phyloP scores from a whole-genome alignment of 53 echinoderm and acorn worm species.

The Apostichopus leukothele region DNA sequence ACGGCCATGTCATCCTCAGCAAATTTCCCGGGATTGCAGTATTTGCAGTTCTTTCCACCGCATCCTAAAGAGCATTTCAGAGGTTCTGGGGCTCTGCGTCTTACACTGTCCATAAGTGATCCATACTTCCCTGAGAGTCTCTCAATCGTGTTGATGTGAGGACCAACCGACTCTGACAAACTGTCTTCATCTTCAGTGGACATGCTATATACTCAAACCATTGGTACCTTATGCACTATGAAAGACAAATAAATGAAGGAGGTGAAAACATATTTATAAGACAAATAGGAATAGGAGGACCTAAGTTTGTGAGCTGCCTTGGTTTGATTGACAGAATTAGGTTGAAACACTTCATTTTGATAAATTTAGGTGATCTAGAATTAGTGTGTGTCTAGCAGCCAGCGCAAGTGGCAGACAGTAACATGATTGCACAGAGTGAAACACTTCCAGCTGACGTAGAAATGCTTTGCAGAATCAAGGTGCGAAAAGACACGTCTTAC shows the following conservation, averaged over 20 bases:
- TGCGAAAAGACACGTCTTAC: too few relatives aligned
- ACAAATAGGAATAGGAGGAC: too few relatives aligned
- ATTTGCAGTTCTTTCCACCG: conserved; percentile 95
- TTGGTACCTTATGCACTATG: not conserved
- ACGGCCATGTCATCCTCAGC: conserved; percentile 76
- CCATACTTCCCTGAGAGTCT: conserved; percentile 84
- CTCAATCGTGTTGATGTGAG: conserved; percentile 81
- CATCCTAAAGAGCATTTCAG: conserved; percentile 91
- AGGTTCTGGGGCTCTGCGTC: conserved; percentile 75
- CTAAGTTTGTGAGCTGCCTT: too few relatives aligned
- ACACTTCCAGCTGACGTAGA: too few relatives aligned
- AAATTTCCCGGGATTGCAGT: conserved; percentile 78
- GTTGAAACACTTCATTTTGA: too few relatives aligned
- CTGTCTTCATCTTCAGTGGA: conserved; percentile 27
- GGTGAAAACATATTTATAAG: too few relatives aligned
- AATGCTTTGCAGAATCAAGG: too few relatives aligned
- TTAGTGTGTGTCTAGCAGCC: too few relatives aligned
- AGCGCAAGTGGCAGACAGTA: too few relatives aligned
- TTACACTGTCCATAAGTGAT: conserved; percentile 64
- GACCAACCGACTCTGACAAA: conserved; percentile 59
- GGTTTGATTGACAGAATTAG: too few relatives aligned
- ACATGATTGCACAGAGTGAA: too few relatives aligned
- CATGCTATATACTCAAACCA: not conserved
- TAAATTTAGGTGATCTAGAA: too few relatives aligned
- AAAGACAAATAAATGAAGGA: not conserved